Evolutionary conservation across 2,888 invertebrate species (phyloP).

Genomic region (Synanthedon tipuliformis): DNA sequence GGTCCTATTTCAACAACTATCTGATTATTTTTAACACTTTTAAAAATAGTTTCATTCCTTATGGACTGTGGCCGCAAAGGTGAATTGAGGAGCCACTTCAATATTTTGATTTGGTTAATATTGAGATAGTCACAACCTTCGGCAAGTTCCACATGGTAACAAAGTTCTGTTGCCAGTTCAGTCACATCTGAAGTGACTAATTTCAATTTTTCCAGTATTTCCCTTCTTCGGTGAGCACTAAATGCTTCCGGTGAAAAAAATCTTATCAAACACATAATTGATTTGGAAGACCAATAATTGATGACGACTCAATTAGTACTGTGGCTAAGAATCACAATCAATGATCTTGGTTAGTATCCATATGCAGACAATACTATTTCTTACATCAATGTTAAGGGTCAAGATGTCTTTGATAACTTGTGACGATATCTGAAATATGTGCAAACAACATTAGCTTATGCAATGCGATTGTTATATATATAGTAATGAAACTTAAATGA

Average conservation of each 20-base stretch:
- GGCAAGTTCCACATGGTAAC: constrained; percentile 80
- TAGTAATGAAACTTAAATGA: neutral
- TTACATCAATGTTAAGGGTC: constrained; percentile 65
- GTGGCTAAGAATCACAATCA: neutral
- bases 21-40: constrained; percentile 37
- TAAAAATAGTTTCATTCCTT: constrained; percentile 62
- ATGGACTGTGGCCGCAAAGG: constrained; percentile 74
- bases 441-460: constrained; percentile 54
- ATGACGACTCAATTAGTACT: neutral
- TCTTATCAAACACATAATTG: constrained; percentile 72
- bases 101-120: constrained; percentile 70
- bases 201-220: constrained; percentile 69
- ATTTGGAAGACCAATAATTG: constrained; percentile 7
- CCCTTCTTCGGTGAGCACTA: constrained; percentile 70
- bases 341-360: neutral
- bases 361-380: constrained; percentile 8
- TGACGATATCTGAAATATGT: constrained; percentile 38
- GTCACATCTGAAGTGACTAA: constrained; percentile 52
- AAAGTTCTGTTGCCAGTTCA: constrained; percentile 77
- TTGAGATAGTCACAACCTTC: constrained; percentile 62
- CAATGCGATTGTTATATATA: constrained; percentile 23
- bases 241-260: constrained; percentile 74
- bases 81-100: constrained; percentile 84
- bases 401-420: constrained; percentile 25
- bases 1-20: constrained; percentile 89